A percentile compares a stretch with the other conserved stretches of the same genome.
Evolutionary conservation across 2,888 invertebrate species (phyloP).

Genomic region (Xanthorhoe designata): DNA sequence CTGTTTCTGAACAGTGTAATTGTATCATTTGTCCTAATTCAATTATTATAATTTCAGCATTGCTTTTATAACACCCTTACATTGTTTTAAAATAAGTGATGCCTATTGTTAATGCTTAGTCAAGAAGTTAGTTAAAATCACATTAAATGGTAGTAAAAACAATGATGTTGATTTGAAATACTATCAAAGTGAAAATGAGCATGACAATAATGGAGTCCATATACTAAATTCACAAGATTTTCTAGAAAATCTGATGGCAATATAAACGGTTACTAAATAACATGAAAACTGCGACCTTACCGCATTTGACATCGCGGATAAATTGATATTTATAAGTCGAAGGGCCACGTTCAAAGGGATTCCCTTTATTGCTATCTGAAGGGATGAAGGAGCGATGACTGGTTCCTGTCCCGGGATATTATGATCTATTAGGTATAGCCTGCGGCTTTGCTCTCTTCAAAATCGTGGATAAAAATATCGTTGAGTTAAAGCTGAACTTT

Average conservation of each 20-base stretch:
- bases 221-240: not conserved
- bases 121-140: too few species aligned
- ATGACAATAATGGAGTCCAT: not conserved
- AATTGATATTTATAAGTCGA: conserved; percentile 85
- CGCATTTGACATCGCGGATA: conserved; percentile 82
- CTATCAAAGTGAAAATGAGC: too few species aligned
- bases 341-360: conserved; percentile 84
- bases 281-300: conserved; percentile 76
- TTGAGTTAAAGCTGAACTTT: not conserved
- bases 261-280: conserved; percentile 60
- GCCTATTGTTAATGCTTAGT: too few species aligned
- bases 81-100: too few species aligned
- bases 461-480: not conserved
- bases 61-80: too few species aligned
- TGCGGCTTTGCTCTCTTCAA: not conserved
- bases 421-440: conserved; percentile 71
- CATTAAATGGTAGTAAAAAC: too few species aligned
- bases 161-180: too few species aligned
- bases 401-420: conserved; percentile 81
- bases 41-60: too few species aligned
- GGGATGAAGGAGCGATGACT: conserved; percentile 72
- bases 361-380: conserved; percentile 82
- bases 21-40: too few species aligned
- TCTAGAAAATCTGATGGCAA: conserved; percentile 11
- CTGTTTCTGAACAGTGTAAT: too few species aligned